Conservation (phyloP, 2,888 invertebrate species). For the Temnothorax rugatulus region DNA sequence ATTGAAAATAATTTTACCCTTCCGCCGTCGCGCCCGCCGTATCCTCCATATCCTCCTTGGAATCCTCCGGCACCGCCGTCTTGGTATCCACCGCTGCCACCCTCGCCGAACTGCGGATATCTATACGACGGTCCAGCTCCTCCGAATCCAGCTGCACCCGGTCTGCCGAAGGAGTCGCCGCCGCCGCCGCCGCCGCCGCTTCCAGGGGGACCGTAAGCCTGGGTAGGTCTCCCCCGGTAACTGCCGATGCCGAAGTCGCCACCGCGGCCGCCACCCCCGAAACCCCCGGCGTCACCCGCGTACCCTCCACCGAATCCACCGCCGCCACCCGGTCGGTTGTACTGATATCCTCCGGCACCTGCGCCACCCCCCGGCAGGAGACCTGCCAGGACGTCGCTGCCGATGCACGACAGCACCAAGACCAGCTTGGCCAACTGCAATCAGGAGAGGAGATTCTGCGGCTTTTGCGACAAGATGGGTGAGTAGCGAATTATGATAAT, state of each 20-base stretch:
- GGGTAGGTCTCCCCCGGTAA: slow-evolving; percentile 53
- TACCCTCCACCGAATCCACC: slow-evolving; percentile 70
- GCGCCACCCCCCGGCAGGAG: slow-evolving; percentile 77
- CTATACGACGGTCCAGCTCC: slow-evolving; percentile 18
- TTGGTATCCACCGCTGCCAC: slow-evolving; percentile 61
- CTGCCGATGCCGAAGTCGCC: slow-evolving; percentile 62
- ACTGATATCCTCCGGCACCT: slow-evolving; percentile 80
- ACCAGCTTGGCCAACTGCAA: slow-evolving; percentile 77
- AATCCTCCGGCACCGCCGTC: slow-evolving; percentile 66
- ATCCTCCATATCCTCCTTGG: slow-evolving; percentile 68
- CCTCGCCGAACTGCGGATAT: slow-evolving; percentile 27
- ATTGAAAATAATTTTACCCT: slow-evolving; percentile 73
- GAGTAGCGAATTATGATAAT: slow-evolving; percentile 16
- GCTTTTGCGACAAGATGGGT: not conserved
- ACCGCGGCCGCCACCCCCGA: slow-evolving; percentile 57
- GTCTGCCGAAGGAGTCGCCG: slow-evolving; percentile 55
- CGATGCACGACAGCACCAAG: slow-evolving; percentile 78
- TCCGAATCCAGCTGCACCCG: slow-evolving; percentile 51
- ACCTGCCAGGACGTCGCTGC: slow-evolving; percentile 78
- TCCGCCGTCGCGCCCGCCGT: slow-evolving; percentile 73
- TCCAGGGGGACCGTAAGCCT: slow-evolving; percentile 66
- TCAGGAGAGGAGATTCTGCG: not conserved
- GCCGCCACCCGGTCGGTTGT: slow-evolving; percentile 79
- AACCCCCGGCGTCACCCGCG: slow-evolving; percentile 62
- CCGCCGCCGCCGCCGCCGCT: slow-evolving; percentile 8